Percentiles rank a stretch among this genome's conserved stretches.
These are phyloP conservation scores for Rhea pennata DNA, from an alignment of 2,113 vertebrate species.

Conservation along the genomic window DNA sequence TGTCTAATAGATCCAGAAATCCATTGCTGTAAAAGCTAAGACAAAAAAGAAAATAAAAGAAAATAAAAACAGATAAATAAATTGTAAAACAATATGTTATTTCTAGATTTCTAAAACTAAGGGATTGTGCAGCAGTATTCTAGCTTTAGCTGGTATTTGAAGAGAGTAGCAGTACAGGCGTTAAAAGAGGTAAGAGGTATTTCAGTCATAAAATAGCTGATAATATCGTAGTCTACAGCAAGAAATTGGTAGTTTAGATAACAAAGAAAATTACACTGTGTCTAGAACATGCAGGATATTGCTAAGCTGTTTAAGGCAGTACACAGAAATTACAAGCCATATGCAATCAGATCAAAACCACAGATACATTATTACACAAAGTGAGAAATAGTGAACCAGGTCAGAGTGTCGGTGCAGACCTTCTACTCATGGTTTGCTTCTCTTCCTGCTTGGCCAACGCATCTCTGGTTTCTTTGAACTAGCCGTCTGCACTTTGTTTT, in stretches of 20 bases:
- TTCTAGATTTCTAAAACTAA: not conserved
- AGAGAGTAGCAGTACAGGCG: not conserved
- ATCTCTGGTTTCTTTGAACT: not conserved
- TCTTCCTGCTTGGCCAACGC: not conserved
- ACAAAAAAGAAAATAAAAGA: not conserved
- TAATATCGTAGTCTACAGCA: not conserved
- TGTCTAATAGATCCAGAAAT: not conserved
- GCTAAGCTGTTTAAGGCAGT: not conserved
- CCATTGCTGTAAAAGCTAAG: not conserved
- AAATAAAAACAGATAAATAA: not conserved
- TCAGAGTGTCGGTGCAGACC: not conserved
- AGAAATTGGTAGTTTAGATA: not conserved
- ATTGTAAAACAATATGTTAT: not conserved
- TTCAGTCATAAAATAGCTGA: not conserved
- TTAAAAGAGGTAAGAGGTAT: not conserved
- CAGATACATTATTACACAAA: not conserved
- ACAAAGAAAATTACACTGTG: not conserved
- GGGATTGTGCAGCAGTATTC: not conserved
- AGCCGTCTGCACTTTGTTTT: not conserved
- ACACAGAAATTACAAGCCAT: not conserved
- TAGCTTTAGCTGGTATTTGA: not conserved
- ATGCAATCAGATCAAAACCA: not conserved
- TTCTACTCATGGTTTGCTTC: not conserved
- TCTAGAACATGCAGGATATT: not conserved
- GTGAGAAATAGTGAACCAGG: not conserved